phyloP scores from a whole-genome alignment of 2,888 invertebrate species.

The Drosophila birchii region DNA sequence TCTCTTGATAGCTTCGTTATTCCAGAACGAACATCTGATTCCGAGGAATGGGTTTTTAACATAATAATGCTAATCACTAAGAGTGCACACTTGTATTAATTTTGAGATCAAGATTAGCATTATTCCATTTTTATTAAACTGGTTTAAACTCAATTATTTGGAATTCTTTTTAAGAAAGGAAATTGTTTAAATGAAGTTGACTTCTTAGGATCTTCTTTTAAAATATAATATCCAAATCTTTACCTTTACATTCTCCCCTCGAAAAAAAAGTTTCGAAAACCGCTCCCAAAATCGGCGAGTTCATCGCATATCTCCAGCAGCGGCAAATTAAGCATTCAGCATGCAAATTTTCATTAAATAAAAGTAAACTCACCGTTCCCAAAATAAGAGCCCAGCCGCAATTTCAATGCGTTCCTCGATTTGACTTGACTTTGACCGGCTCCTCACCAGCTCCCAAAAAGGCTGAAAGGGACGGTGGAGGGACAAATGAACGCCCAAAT shows the following conservation, averaged over 20 bases:
- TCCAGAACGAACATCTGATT: not conserved
- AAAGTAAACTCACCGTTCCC: conserved; percentile 33
- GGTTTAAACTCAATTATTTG: conserved; percentile 8
- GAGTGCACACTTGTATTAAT: conserved; percentile 5
- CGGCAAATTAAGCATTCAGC: conserved; percentile 72
- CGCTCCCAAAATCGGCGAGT: conserved; percentile 51
- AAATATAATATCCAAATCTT: conserved; percentile 10
- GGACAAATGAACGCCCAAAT: conserved; percentile 61
- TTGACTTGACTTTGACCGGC: conserved; percentile 68
- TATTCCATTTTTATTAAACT: conserved; percentile 12
- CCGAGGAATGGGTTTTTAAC: conserved; percentile 11
- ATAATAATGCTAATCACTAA: conserved; percentile 24
- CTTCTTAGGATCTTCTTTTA: not conserved
- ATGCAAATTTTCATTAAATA: conserved; percentile 75
- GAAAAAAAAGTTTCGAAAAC: conserved; percentile 16
- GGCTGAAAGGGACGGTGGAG: conserved; percentile 42
- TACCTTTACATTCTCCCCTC: conserved; percentile 13
- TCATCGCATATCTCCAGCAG: conserved; percentile 32
- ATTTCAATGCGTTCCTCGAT: conserved; percentile 54
- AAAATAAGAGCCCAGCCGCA: conserved; percentile 40
- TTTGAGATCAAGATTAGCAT: conserved; percentile 17
- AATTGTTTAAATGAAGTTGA: not conserved
- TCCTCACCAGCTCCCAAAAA: conserved; percentile 45
- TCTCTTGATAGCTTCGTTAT: not conserved
- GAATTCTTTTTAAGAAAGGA: not conserved